Percentiles rank a stretch among this genome's conserved stretches.
These are phyloP conservation scores for Knipowitschia caucasica DNA, from an alignment of 2,797 vertebrate species.

Conservation along the genomic window DNA sequence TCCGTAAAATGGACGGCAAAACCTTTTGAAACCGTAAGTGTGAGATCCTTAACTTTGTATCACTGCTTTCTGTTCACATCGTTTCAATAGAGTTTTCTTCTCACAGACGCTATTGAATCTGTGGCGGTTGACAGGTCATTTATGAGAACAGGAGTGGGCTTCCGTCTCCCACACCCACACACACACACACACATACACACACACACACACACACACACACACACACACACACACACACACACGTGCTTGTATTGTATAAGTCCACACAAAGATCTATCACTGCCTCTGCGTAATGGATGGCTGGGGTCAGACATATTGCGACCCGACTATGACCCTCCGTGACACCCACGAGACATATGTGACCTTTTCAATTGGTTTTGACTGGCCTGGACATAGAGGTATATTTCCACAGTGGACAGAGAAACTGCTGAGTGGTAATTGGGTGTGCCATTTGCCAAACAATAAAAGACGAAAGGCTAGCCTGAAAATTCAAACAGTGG, in stretches of 20 bases:
- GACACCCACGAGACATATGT: conserved; percentile 39
- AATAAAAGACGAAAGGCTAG: not conserved
- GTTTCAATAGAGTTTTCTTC: not conserved
- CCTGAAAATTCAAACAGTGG: too few species aligned
- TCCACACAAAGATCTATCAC: conserved; percentile 59
- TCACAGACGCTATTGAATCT: conserved; percentile 43
- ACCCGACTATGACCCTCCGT: conserved; percentile 46
- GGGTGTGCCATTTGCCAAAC: conserved; percentile 25
- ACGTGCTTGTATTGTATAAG: too few species aligned
- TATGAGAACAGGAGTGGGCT: conserved; percentile 50
- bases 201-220: conserved; percentile 14
- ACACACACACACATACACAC: conserved; percentile 26
- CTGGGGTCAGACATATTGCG: conserved; percentile 56
- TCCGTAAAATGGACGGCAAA: too few species aligned
- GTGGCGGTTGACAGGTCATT: conserved; percentile 72
- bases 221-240: conserved; percentile 16
- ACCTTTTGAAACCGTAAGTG: conserved; percentile 32
- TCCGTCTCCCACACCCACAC: conserved; percentile 18
- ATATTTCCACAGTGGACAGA: conserved; percentile 4
- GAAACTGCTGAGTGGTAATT: conserved; percentile 49
- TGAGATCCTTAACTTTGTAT: conserved; percentile 31
- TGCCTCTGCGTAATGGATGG: conserved; percentile 58
- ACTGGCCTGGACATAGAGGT: conserved; percentile 9
- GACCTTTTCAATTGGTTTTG: conserved; percentile 56
- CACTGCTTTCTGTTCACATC: conserved; percentile 36